Evolutionary conservation across 2,113 vertebrate genomes (phyloP).

Genomic region (Psittacula cyanocephala): DNA sequence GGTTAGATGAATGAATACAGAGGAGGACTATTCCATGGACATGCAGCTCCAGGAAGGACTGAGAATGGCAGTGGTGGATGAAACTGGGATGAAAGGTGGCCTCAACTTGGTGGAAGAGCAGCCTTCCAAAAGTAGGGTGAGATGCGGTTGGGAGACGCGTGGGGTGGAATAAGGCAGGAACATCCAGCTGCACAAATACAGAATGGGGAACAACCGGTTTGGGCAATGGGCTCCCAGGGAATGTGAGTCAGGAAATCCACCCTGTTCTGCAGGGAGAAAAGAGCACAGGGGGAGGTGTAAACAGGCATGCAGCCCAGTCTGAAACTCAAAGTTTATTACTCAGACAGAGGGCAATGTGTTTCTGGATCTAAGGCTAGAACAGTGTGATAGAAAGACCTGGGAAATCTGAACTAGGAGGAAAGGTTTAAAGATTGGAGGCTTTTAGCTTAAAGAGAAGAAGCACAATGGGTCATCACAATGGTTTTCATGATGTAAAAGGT

Average conservation of each 20-base stretch:
- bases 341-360: not conserved
- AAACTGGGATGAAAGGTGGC: not conserved
- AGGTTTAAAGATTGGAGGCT: not conserved
- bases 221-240: constrained; percentile 2
- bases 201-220: constrained; percentile 36
- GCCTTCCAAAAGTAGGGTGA: not conserved
- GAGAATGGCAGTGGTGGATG: not conserved
- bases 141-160: fast-evolving
- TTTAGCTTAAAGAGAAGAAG: not conserved
- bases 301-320: not conserved
- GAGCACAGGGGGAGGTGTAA: not conserved
- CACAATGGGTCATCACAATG: not conserved
- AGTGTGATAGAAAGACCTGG: not conserved
- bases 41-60: not conserved
- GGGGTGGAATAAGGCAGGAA: not conserved
- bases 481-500: not conserved
- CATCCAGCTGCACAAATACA: not conserved
- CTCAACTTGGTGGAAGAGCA: not conserved
- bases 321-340: not conserved
- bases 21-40: not conserved
- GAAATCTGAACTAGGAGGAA: not conserved
- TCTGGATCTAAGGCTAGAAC: not conserved
- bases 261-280: not conserved
- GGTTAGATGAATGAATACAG: not conserved
- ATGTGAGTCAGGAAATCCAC: constrained; percentile 45